Evolutionary conservation across 2,888 invertebrate genomes (phyloP).

Genomic region (Sthenelais limicola): DNA sequence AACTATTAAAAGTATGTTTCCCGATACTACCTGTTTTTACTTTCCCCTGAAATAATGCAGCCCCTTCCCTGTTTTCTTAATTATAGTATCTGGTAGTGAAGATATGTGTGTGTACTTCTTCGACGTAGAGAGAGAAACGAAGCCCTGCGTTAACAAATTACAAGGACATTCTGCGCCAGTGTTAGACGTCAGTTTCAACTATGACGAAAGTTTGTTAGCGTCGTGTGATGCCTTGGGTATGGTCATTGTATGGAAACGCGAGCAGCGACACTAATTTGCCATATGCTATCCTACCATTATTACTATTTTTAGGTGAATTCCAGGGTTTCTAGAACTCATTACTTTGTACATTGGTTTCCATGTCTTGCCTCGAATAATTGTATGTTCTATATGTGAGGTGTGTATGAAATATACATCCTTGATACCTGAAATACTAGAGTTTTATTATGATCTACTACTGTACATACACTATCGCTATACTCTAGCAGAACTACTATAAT

Average conservation of each 20-base stretch:
- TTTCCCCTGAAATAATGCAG: background rate
- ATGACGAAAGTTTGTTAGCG: constrained; percentile 88
- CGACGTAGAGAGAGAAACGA: constrained; percentile 78
- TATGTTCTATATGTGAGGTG: too few relatives aligned
- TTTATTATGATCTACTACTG: too few relatives aligned
- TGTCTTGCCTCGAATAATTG: too few relatives aligned
- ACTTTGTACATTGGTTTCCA: too few relatives aligned
- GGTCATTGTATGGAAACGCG: constrained; percentile 73
- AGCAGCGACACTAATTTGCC: constrained; percentile 49
- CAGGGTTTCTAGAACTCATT: too few relatives aligned
- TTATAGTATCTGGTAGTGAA: constrained; percentile 82
- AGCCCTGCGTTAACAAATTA: constrained; percentile 77
- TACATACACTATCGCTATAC: too few relatives aligned
- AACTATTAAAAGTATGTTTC: too few relatives aligned
- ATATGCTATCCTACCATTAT: background rate
- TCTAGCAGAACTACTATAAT: too few relatives aligned
- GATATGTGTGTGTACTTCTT: constrained; percentile 86
- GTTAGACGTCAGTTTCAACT: constrained; percentile 87
- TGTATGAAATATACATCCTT: too few relatives aligned
- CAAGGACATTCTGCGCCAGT: constrained; percentile 88
- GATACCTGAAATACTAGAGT: too few relatives aligned
- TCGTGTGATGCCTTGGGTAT: constrained; percentile 84
- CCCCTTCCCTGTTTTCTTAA: constrained; percentile 1
- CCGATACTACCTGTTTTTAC: too few relatives aligned
- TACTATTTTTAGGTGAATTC: too few relatives aligned